Base-by-base conservation (phyloP, 1,140 invertebrate species). In the Drosophila fuyamai region DNA sequence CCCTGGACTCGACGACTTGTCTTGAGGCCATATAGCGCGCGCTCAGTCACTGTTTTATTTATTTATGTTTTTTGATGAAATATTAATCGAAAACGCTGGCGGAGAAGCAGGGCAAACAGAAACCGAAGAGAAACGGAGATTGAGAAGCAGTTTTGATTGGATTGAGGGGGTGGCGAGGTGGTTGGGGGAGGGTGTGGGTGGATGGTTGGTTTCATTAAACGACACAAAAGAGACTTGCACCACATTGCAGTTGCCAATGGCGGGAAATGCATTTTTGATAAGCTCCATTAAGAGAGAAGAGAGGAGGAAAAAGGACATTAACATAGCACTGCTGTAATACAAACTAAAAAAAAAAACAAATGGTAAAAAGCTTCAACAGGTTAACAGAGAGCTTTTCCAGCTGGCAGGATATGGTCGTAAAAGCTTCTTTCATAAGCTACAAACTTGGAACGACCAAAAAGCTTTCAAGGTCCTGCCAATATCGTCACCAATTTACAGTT, bases 51-150 rank as follows among this genome's bases (percentile, higher is more conserved):
- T 27, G 44, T 60, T 70, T 36, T 5, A 4, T 32, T 4, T 50
- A 9, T 8, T 40, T 44, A 36, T 48, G 41, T 71, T 66, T 78
- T 79, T 73, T 79, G 76, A 79, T 79, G 62, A 79, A 79, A 79
- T 79, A 79, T 79, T 79, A 56, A 79, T 79, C 74, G 46, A 75
- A 53, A 61, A 40, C 51, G 59, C 59, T 62, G 43, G 71, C 43
- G 67, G 67, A 32, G 43, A 27, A 71, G 40, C 60, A 76, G 14
- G 0, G 54, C 60, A 76, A 77, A 76, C 60, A 77, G 56, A 66
- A 44, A 16, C 8, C 13, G 1, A 57, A 32, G 35, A n/a, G 50
- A 53, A 50, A 43, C 18, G 40, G 13, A 58, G 53, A 41, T 46
- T 38, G 54, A 67, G 18, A 35, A 23, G 1, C 18, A 27, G 12